Evolutionary conservation across 2,888 invertebrate species (phyloP).

Genomic region (Agriotes lineatus): DNA sequence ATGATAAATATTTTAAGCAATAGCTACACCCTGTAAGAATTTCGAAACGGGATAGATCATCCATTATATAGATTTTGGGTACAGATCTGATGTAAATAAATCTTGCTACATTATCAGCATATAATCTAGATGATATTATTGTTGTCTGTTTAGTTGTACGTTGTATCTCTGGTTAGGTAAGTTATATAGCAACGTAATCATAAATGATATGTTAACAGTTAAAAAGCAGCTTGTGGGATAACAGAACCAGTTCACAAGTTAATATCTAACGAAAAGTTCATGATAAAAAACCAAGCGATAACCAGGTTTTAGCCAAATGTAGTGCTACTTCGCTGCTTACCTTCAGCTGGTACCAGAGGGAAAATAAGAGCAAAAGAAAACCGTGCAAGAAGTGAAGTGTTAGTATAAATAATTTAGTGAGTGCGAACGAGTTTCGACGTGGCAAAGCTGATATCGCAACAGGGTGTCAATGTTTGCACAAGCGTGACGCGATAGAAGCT

Average conservation of each 20-base stretch:
- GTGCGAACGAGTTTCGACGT: conserved; percentile 26
- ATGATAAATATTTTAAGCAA: no score
- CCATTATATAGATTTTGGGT: no score
- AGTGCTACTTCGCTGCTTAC: background rate
- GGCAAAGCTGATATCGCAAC: conserved; percentile 37
- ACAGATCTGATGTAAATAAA: conserved; percentile 8
- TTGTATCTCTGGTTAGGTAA: conserved; percentile 43
- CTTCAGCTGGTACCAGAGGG: background rate
- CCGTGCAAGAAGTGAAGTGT: background rate
- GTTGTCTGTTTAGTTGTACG: conserved; percentile 44
- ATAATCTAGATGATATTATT: conserved; percentile 46
- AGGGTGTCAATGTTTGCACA: conserved; percentile 35
- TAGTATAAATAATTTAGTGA: background rate
- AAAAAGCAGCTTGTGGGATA: conserved; percentile 44
- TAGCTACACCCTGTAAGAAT: no score
- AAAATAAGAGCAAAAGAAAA: background rate
- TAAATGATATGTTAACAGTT: conserved; percentile 48
- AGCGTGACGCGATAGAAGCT: conserved; percentile 35
- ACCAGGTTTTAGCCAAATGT: background rate
- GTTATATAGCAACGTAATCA: conserved; percentile 47
- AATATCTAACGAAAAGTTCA: conserved; percentile 28
- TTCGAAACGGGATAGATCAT: no score
- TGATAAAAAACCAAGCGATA: conserved; percentile 26
- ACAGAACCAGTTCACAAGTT: conserved; percentile 34
- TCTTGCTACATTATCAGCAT: conserved; percentile 36